Conservation (phyloP, 37 sponge, comb jelly and placozoan species). For the Mnemiopsis leidyi region DNA sequence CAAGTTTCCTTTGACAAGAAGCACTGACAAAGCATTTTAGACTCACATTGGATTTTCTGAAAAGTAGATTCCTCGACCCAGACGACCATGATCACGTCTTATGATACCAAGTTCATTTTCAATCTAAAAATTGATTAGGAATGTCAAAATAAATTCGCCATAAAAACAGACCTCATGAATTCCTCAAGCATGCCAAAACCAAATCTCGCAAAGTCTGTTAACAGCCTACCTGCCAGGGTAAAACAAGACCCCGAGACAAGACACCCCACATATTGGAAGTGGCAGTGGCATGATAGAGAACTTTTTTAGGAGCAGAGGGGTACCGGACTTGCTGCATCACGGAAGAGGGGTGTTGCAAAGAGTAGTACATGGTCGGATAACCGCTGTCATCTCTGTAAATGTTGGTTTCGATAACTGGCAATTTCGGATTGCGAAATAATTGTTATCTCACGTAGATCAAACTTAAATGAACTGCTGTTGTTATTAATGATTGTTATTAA, state of each 20-base stretch:
- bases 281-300: slow-evolving; percentile 27
- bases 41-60: slow-evolving; percentile 82
- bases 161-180: too few species aligned
- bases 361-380: background rate
- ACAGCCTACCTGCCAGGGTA: slow-evolving; percentile 12
- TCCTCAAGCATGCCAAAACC: too few species aligned
- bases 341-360: background rate
- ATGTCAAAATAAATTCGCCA: too few species aligned
- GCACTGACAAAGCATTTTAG: too few species aligned
- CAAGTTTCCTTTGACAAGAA: too few species aligned
- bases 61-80: slow-evolving; percentile 96
- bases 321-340: slow-evolving; percentile 4
- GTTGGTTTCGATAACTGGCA: too few species aligned
- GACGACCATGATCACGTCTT: slow-evolving; percentile 88
- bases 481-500: too few species aligned
- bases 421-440: too few species aligned
- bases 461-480: too few species aligned
- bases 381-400: background rate
- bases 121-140: too few species aligned
- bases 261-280: slow-evolving; percentile 21
- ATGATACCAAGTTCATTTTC: slow-evolving; percentile 88
- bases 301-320: background rate
- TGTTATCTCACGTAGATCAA: too few species aligned
- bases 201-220: too few species aligned
- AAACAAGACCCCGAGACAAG: background rate